These are phyloP conservation scores for Plagodis pulveraria DNA, from an alignment of 2,888 invertebrate species.

Conservation along the genomic window DNA sequence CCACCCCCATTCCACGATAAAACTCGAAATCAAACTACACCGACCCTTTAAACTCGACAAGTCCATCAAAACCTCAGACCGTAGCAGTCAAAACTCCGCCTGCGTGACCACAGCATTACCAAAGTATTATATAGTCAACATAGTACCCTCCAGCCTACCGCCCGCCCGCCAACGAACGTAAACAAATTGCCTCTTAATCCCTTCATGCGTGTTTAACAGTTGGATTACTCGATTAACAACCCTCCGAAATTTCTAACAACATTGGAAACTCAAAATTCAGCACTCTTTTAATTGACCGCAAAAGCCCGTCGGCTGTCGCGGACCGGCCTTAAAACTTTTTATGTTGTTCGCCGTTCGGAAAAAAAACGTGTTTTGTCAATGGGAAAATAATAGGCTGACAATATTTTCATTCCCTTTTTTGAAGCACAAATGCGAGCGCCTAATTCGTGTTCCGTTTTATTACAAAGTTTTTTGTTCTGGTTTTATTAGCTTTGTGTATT, in stretches of 20 bases:
- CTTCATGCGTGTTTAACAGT: conserved; percentile 65
- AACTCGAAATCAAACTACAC: conserved; percentile 20
- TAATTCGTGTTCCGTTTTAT: conserved; percentile 25
- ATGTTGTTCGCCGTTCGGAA: conserved; percentile 44
- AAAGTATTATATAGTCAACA: conserved; percentile 39
- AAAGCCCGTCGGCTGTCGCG: conserved; percentile 45
- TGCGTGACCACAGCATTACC: conserved; percentile 36
- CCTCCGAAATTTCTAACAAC: conserved; percentile 50
- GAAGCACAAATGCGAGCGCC: conserved; percentile 15
- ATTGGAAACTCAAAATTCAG: conserved; percentile 50
- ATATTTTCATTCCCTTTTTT: conserved; percentile 27
- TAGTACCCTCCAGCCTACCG: conserved; percentile 28
- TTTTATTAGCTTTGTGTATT: conserved; percentile 23
- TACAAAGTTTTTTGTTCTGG: conserved; percentile 25
- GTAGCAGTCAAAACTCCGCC: conserved; percentile 16
- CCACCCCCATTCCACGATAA: conserved; percentile 12
- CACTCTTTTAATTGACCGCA: conserved; percentile 60
- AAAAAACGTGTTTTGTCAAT: conserved; percentile 33
- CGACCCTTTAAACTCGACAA: conserved; percentile 21
- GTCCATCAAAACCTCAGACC: conserved; percentile 21
- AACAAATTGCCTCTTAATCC: conserved; percentile 63
- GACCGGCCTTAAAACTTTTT: conserved; percentile 46
- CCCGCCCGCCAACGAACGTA: conserved; percentile 36
- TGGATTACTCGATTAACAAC: conserved; percentile 63
- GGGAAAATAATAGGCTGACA: conserved; percentile 35